A percentile compares a stretch with the other conserved stretches of the same genome.
Conservation (phyloP, 2,113 vertebrate genomes). For the Hippocampus comes region DNA sequence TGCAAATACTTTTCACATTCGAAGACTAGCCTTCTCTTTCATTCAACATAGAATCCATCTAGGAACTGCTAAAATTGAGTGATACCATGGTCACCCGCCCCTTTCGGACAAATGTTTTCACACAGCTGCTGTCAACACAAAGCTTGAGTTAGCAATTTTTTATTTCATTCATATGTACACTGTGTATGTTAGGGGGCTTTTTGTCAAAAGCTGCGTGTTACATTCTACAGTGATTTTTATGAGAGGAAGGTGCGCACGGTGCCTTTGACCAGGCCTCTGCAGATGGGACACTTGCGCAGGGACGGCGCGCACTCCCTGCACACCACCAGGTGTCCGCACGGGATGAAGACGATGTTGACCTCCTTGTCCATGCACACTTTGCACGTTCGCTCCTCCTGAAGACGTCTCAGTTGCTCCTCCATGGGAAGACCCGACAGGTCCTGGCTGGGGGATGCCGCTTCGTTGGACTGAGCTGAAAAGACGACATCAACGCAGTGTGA, state of each 20-base stretch:
- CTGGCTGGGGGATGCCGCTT: constrained; percentile 87
- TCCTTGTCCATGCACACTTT: constrained; percentile 90
- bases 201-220: constrained; percentile 18
- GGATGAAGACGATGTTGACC: constrained; percentile 85
- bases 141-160: too few relatives aligned
- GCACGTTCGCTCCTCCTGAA: constrained; percentile 83
- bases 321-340: constrained; percentile 87
- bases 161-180: too few relatives aligned
- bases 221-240: constrained; percentile 40
- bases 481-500: not conserved
- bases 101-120: too few relatives aligned
- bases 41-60: not conserved
- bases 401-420: constrained; percentile 80
- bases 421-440: constrained; percentile 89
- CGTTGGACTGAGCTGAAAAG: constrained; percentile 87
- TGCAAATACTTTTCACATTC: not conserved
- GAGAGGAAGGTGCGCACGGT: constrained; percentile 77
- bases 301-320: constrained; percentile 82
- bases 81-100: too few relatives aligned
- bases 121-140: too few relatives aligned
- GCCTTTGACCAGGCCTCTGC: constrained; percentile 79
- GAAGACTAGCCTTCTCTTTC: not conserved
- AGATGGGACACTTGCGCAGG: constrained; percentile 84
- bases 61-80: too few relatives aligned
- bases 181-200: not conserved